A percentile compares a stretch with the other conserved stretches of the same genome.
Conservation (phyloP, 2,113 vertebrate genomes). For the Dasypus novemcinctus region DNA sequence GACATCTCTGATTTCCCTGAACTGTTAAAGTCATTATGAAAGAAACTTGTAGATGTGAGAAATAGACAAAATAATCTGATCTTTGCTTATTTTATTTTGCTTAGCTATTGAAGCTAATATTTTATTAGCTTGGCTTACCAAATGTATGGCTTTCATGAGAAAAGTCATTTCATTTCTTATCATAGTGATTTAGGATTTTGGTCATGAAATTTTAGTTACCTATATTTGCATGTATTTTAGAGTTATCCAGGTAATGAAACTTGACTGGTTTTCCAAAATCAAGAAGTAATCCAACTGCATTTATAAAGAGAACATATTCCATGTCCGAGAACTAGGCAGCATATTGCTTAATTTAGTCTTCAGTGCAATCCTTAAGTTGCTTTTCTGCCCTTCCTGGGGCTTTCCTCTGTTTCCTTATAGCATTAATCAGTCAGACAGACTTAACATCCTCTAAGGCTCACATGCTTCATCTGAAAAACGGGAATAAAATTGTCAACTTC, state of each 20-base stretch:
- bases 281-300: neutral
- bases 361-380: neutral
- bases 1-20: neutral
- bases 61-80: neutral
- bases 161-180: neutral
- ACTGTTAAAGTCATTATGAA: neutral
- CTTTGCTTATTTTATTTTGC: constrained; percentile 29
- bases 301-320: neutral
- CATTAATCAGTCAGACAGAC: neutral
- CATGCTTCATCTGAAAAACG: constrained; percentile 12
- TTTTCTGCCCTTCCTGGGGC: neutral
- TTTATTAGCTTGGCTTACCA: neutral
- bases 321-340: neutral
- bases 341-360: neutral
- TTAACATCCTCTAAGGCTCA: neutral
- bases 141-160: neutral
- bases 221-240: neutral
- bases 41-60: constrained; percentile 2
- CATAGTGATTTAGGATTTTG: neutral
- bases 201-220: neutral
- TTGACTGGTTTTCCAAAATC: neutral
- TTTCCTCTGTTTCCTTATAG: neutral
- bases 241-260: neutral
- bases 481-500: neutral
- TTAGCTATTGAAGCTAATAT: neutral